Evolutionary conservation across 2,888 invertebrate species (phyloP).

Genomic region (Malacosoma neustria): DNA sequence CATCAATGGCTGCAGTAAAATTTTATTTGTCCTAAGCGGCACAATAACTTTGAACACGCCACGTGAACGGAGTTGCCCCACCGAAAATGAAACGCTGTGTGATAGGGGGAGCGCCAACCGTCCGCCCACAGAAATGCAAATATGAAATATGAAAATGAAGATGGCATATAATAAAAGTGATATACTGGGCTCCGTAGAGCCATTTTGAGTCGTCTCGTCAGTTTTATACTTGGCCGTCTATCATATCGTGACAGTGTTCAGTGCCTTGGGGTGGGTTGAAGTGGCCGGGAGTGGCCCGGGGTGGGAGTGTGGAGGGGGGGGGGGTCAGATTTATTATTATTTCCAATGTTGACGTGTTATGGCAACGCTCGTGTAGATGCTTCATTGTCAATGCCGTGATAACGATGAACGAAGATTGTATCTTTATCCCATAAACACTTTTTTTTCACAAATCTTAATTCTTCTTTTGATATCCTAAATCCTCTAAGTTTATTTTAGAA

Average conservation of each 20-base stretch:
- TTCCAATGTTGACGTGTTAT: conserved; percentile 50
- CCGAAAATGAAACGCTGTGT: not conserved
- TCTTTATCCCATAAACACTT: too few species aligned
- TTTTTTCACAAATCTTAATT: too few species aligned
- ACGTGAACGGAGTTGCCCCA: not conserved
- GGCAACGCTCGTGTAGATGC: not conserved
- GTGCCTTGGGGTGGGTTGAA: conserved; percentile 43
- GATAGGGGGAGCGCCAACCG: conserved; percentile 5
- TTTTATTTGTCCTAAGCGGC: too few species aligned
- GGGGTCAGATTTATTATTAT: conserved; percentile 62
- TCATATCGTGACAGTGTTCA: conserved; percentile 81
- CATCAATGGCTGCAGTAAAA: too few species aligned
- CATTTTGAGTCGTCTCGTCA: conserved; percentile 84
- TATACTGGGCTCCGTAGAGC: conserved; percentile 85
- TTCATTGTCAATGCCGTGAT: conserved; percentile 36
- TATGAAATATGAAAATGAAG: conserved; percentile 80
- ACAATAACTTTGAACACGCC: too few species aligned
- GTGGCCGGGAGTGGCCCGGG: conserved; percentile 22
- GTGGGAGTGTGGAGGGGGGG: conserved; percentile 21
- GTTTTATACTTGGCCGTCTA: conserved; percentile 83
- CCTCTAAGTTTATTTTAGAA: too few species aligned
- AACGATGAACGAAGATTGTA: too few species aligned
- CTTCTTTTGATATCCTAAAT: too few species aligned
- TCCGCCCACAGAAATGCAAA: conserved; percentile 65
- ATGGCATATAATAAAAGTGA: conserved; percentile 86